Conservation (phyloP, 2,797 vertebrate genomes). For the Euthynnus affinis region DNA sequence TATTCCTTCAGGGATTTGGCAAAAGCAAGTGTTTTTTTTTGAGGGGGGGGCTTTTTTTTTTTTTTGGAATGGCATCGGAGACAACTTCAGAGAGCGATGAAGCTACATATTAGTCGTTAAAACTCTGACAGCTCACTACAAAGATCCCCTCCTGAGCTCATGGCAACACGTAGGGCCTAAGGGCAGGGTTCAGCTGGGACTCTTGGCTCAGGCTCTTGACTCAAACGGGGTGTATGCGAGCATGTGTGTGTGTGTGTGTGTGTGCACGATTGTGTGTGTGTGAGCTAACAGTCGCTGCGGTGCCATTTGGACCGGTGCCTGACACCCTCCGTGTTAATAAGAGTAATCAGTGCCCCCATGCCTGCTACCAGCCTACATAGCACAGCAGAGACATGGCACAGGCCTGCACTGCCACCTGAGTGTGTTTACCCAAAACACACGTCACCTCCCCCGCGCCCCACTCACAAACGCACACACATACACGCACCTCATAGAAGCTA, state of each 20-base stretch:
- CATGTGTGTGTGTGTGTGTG: conserved; percentile 20
- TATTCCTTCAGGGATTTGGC: conserved; percentile 35
- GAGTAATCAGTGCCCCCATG: conserved; percentile 96
- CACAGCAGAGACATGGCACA: conserved; percentile 95
- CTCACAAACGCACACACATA: conserved; percentile 27
- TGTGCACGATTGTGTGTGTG: conserved; percentile 17
- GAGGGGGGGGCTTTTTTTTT: not conserved
- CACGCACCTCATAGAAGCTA: conserved; percentile 69
- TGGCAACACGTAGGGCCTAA: conserved; percentile 85
- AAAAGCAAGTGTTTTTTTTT: conserved; percentile 33
- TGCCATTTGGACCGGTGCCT: conserved; percentile 94
- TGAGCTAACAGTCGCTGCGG: conserved; percentile 60
- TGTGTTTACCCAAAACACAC: conserved; percentile 90
- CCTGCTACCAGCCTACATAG: conserved; percentile 92
- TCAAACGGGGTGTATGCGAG: conserved; percentile 27
- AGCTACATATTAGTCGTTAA: conserved; percentile 87
- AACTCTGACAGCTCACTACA: conserved; percentile 92
- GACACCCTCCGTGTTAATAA: conserved; percentile 97
- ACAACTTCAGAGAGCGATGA: conserved; percentile 61
- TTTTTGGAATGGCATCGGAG: conserved; percentile 29
- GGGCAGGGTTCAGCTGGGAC: conserved; percentile 75
- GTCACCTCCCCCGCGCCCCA: conserved; percentile 16
- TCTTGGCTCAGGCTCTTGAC: conserved; percentile 72
- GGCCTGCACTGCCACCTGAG: conserved; percentile 82
- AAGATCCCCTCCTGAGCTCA: conserved; percentile 94